Percentiles rank a stretch among this genome's conserved stretches.
Conservation (phyloP, 2,888 invertebrate species). For the Proisotoma minuta region DNA sequence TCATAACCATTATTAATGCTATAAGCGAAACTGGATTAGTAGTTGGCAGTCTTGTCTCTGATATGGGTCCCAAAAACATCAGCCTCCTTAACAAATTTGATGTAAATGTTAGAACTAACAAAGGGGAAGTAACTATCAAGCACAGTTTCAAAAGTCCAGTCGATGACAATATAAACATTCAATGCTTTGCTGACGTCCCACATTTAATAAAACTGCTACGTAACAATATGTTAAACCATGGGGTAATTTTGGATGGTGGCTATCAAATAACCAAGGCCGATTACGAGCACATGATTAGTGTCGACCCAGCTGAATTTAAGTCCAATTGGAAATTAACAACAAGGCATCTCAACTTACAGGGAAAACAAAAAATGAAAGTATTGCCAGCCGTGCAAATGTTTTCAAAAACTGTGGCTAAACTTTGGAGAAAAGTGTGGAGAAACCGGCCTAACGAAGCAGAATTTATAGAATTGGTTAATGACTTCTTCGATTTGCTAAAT, state of each 20-base stretch:
- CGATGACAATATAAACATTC: conserved; percentile 5
- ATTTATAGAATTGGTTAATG: conserved; percentile 22
- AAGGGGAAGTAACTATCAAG: background rate
- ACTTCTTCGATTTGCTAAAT: conserved; percentile 28
- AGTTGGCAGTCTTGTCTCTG: background rate
- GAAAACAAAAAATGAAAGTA: conserved; percentile 20
- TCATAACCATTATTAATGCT: background rate
- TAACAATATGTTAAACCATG: conserved; percentile 24
- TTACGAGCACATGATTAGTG: conserved; percentile 7
- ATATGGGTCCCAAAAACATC: conserved; percentile 3
- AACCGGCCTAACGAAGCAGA: background rate
- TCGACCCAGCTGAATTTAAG: conserved; percentile 14
- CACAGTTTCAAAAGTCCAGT: background rate
- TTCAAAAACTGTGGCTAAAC: conserved; percentile 16
- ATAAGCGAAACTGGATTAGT: background rate
- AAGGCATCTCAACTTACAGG: conserved; percentile 8
- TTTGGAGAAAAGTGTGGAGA: background rate
- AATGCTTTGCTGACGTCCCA: conserved; percentile 25
- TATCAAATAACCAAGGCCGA: background rate
- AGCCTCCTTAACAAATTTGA: conserved; percentile 3
- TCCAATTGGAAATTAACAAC: conserved; percentile 9
- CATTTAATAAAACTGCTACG: conserved; percentile 27
- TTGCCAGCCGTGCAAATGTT: conserved; percentile 16
- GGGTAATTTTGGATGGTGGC: conserved; percentile 11
- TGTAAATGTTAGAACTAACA: background rate